Evolutionary conservation across 2,888 invertebrate genomes (phyloP).

Genomic region (Agrotis clavis): DNA sequence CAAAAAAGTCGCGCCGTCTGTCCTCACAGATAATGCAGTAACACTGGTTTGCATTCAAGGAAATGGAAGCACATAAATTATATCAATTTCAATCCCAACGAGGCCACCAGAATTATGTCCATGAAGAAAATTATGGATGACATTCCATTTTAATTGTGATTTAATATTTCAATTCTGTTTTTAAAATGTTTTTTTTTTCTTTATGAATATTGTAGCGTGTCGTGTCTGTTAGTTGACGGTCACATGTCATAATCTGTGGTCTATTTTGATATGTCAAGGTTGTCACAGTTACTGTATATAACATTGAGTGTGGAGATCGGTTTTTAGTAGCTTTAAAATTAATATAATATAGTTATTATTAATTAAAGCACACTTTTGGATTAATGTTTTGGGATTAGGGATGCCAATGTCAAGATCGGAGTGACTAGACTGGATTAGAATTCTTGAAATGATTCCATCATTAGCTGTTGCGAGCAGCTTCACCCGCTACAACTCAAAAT

Average conservation of each 20-base stretch:
- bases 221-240: background rate
- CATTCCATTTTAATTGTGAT: slow-evolving; percentile 42
- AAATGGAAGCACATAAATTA: slow-evolving; percentile 63
- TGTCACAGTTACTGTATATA: background rate
- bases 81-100: slow-evolving; percentile 53
- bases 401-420: no score
- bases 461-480: no score
- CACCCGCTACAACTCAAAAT: no score
- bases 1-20: slow-evolving; percentile 38
- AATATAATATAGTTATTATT: no score
- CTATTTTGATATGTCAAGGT: slow-evolving; percentile 3
- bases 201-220: slow-evolving; percentile 11
- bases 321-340: background rate
- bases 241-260: background rate
- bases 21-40: slow-evolving; percentile 24
- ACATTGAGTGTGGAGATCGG: background rate
- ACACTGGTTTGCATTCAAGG: slow-evolving; percentile 59
- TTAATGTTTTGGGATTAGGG: no score
- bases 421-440: no score
- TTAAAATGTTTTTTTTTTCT: slow-evolving; percentile 2
- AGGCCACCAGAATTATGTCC: slow-evolving; percentile 51
- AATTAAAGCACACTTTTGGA: background rate
- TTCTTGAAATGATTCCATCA: no score
- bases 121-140: slow-evolving; percentile 49
- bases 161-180: slow-evolving; percentile 22